Evolutionary conservation across 2,113 vertebrate species (phyloP).

Genomic region (Strigops habroptila): DNA sequence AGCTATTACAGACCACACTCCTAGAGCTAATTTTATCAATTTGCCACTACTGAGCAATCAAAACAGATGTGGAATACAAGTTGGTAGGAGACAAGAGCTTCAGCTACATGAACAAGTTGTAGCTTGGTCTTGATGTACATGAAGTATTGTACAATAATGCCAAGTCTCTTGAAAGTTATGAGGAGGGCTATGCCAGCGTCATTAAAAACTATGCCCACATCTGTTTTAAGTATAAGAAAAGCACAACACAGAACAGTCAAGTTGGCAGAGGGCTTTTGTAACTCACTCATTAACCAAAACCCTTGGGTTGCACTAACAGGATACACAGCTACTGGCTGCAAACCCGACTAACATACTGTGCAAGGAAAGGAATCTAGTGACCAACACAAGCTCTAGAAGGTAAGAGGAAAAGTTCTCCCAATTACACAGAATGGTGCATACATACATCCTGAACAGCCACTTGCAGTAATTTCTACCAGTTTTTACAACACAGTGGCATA

Average conservation of each 20-base stretch:
- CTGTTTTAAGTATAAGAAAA: neutral
- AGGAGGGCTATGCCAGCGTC: neutral
- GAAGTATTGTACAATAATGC: neutral
- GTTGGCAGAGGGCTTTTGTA: neutral
- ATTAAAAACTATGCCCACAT: neutral
- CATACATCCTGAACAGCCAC: constrained; percentile 9
- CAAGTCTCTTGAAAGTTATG: neutral
- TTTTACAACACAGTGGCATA: neutral
- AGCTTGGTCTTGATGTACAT: neutral
- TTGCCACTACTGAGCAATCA: neutral
- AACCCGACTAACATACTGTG: constrained; percentile 19
- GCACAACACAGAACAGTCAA: neutral
- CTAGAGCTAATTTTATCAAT: neutral
- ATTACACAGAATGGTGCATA: neutral
- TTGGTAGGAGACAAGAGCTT: constrained; percentile 9
- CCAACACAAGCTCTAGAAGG: constrained; percentile 35
- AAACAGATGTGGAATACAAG: constrained; percentile 34
- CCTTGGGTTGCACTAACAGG: neutral
- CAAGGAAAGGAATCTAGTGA: constrained; percentile 5
- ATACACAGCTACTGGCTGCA: constrained; percentile 32
- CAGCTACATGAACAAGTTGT: neutral
- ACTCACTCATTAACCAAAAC: neutral
- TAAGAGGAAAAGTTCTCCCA: neutral
- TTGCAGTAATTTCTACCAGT: neutral
- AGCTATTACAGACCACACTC: neutral